Conservation (phyloP, 1,140 invertebrate species). For the Calosoma granatense region DNA sequence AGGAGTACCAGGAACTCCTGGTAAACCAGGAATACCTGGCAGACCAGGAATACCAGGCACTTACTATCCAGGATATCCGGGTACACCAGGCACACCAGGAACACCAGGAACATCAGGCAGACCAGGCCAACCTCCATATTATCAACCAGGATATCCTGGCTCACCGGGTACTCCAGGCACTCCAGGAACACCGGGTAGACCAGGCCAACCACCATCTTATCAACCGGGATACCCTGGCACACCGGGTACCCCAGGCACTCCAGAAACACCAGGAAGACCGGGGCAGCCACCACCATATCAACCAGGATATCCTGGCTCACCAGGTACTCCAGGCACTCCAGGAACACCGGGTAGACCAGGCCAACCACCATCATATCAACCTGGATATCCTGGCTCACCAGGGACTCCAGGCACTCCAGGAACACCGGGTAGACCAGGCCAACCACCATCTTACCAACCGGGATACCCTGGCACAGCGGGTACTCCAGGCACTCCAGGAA, state of each 20-base stretch:
- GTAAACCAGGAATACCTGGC: background rate
- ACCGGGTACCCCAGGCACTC: slow-evolving; percentile 14
- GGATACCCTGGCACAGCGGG: slow-evolving; percentile 22
- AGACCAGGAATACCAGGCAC: background rate
- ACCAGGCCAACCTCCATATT: slow-evolving; percentile 15
- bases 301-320: slow-evolving; percentile 8
- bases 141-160: background rate
- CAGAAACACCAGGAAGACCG: slow-evolving; percentile 7
- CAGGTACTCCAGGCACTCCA: slow-evolving; percentile 3
- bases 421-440: slow-evolving; percentile 18
- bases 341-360: background rate
- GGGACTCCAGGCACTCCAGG: slow-evolving; percentile 4
- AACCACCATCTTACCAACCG: slow-evolving; percentile 20
- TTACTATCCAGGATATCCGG: background rate
- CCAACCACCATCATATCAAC: no score
- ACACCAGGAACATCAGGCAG: background rate
- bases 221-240: background rate
- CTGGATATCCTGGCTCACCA: background rate
- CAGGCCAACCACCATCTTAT: background rate
- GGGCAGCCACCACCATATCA: slow-evolving; percentile 26
- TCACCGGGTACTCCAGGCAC: background rate
- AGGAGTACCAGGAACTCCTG: slow-evolving; percentile 29
- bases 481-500: slow-evolving; percentile 21
- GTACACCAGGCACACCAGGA: background rate
- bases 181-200: background rate